Conservation (phyloP, 1,140 invertebrate genomes). For the Papilio polytes region DNA sequence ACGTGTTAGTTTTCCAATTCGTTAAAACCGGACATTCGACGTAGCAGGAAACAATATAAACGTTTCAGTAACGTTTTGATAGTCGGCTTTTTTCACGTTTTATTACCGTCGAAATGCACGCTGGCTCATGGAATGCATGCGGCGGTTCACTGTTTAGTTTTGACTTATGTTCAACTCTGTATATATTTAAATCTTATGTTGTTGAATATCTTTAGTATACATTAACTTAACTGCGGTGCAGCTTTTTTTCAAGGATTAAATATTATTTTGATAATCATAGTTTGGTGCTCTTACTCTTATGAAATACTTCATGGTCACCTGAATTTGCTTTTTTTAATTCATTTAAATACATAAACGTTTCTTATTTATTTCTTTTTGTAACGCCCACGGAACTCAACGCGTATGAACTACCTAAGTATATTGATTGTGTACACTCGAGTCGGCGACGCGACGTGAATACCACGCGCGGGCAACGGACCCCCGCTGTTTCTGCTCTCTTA, state of each 20-base stretch:
- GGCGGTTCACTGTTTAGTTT: background rate
- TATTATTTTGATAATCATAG: no score
- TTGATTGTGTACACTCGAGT: background rate
- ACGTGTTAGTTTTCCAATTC: conserved; percentile 41
- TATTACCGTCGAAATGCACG: background rate
- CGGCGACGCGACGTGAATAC: conserved; percentile 24
- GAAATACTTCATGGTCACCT: no score
- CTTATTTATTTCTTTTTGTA: background rate
- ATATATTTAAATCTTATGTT: background rate
- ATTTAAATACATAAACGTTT: background rate
- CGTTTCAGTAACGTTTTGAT: conserved; percentile 36
- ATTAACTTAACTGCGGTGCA: no score
- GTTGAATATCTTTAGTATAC: no score
- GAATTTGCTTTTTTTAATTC: no score
- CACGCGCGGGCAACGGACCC: background rate
- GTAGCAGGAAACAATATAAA: conserved; percentile 41
- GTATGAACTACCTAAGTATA: conserved; percentile 4
- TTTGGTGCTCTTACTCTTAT: no score
- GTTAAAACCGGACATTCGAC: conserved; percentile 41
- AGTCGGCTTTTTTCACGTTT: conserved; percentile 8
- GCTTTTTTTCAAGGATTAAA: no score
- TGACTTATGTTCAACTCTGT: background rate
- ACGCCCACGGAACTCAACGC: background rate
- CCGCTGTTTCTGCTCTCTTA: conserved; percentile 28
- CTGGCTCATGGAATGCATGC: background rate